phyloP scores from a whole-genome alignment of 2,113 vertebrate species.

The Ardeotis arabs region DNA sequence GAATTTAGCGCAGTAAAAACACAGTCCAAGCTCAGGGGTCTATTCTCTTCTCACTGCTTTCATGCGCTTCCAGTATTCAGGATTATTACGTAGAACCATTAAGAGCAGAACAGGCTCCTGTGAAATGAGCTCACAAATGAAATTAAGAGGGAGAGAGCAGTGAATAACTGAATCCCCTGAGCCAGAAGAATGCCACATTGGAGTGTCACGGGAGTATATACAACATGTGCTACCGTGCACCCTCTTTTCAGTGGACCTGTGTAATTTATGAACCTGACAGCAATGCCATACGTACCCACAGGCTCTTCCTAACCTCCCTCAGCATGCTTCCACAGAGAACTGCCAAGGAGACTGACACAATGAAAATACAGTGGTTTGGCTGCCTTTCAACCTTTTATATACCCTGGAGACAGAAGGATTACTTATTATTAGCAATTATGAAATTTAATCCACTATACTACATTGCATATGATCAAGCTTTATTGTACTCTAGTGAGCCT shows the following conservation, averaged over 20 bases:
- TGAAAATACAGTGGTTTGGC: constrained; percentile 38
- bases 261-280: constrained; percentile 37
- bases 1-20: constrained; percentile 22
- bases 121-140: constrained; percentile 26
- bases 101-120: neutral
- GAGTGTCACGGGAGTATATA: neutral
- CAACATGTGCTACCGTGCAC: neutral
- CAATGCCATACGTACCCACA: neutral
- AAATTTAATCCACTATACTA: constrained; percentile 42
- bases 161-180: neutral
- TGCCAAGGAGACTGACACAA: constrained; percentile 30
- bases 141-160: neutral
- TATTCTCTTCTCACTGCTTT: neutral
- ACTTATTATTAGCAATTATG: constrained; percentile 60
- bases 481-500: constrained; percentile 18
- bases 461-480: constrained; percentile 26
- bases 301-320: constrained; percentile 38
- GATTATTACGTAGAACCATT: neutral
- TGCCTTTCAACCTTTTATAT: constrained; percentile 33
- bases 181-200: neutral
- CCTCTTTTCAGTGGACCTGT: neutral
- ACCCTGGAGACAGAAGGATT: constrained; percentile 27
- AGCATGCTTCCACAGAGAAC: constrained; percentile 1
- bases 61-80: neutral
- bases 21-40: neutral